Conservation (phyloP, 2,113 vertebrate species). For the Oostethus manadensis region DNA sequence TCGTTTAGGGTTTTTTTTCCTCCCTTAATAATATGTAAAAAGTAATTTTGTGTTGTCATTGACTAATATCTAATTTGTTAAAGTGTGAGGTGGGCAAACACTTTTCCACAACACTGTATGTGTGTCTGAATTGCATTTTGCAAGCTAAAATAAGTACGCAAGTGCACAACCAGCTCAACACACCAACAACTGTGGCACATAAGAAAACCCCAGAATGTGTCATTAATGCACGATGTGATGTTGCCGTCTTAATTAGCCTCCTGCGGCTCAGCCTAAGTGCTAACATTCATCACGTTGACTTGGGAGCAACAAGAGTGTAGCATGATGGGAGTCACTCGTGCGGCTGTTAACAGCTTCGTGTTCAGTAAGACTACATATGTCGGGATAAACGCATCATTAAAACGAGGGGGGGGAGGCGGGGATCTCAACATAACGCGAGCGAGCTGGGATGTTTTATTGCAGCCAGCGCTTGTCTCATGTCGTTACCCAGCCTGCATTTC, state of each 20-base stretch:
- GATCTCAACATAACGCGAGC: background rate
- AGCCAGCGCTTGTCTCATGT: constrained; percentile 17
- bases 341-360: background rate
- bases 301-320: background rate
- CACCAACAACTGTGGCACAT: too few species aligned
- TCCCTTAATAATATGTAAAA: too few species aligned
- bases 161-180: too few species aligned
- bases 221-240: background rate
- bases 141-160: too few species aligned
- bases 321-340: background rate
- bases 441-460: background rate
- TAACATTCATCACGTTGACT: background rate
- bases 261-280: background rate
- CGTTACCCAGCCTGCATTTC: constrained; percentile 53
- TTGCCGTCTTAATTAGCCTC: background rate
- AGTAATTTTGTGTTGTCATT: too few species aligned
- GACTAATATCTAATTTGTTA: too few species aligned
- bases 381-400: too few species aligned
- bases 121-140: too few species aligned
- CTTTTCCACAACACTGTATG: too few species aligned
- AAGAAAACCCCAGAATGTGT: background rate
- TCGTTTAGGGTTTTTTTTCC: too few species aligned
- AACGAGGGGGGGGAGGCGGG: too few species aligned
- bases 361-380: background rate
- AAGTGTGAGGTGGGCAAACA: too few species aligned